Percentiles rank a stretch among this genome's conserved stretches.
phyloP scores from a whole-genome alignment of 92 coral and sea anemone species.

The Epizoanthus illoricatus region DNA sequence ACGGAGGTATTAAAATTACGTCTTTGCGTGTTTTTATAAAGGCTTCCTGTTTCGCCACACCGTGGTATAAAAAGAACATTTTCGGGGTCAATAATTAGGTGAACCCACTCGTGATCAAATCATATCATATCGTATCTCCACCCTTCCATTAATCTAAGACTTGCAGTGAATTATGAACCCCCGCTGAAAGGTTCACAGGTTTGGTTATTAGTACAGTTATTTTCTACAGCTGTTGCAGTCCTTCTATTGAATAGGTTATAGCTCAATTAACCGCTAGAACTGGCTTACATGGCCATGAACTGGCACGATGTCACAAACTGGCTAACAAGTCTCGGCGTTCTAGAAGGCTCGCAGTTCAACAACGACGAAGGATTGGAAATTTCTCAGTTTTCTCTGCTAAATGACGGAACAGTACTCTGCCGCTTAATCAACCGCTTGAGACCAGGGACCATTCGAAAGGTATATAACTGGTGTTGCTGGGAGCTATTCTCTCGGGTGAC shows the following conservation, averaged over 20 bases:
- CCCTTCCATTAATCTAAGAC: conserved; percentile 4
- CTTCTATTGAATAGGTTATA: neutral
- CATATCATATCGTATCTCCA: conserved; percentile 10
- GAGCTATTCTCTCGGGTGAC: conserved; percentile 35
- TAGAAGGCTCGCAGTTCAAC: conserved; percentile 46
- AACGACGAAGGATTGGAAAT: conserved; percentile 46
- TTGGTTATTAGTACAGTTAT: conserved; percentile 18
- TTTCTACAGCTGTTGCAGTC: neutral
- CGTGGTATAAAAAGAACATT: neutral
- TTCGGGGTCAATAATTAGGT: conserved; percentile 37
- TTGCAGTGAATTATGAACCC: conserved; percentile 23
- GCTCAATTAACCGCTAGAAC: conserved; percentile 12
- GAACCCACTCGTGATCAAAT: conserved; percentile 7
- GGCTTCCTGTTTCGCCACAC: too few relatives aligned
- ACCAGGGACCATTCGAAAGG: conserved; percentile 80
- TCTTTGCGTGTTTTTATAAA: too few relatives aligned
- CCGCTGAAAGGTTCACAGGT: conserved; percentile 25
- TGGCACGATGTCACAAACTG: conserved; percentile 48
- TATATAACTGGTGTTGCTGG: conserved; percentile 42
- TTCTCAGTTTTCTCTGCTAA: conserved; percentile 52
- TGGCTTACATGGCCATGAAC: neutral
- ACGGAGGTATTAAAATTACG: too few relatives aligned
- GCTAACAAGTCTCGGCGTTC: conserved; percentile 65
- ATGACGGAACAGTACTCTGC: conserved; percentile 71
- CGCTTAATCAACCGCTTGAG: conserved; percentile 66